phyloP scores from a whole-genome alignment of 1,140 invertebrate species.

The Dendrolimus punctatus region DNA sequence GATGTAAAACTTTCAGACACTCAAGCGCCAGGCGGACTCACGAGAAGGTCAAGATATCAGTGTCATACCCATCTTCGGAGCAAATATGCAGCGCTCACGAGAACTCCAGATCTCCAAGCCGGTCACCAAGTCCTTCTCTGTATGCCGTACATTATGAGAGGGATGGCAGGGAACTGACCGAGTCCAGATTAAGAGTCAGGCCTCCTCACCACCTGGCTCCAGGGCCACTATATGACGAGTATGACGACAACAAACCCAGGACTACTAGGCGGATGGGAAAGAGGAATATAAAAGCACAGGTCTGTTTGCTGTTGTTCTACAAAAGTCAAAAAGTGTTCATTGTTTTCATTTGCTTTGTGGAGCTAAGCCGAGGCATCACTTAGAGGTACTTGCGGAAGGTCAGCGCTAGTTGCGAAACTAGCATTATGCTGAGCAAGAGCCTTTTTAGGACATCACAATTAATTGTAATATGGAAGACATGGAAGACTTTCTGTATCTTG shows the following conservation, averaged over 20 bases:
- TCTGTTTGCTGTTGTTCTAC: conserved; percentile 11
- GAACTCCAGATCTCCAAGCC: conserved; percentile 55
- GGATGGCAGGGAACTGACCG: conserved; percentile 68
- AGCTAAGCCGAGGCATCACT: no score
- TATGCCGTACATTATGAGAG: conserved; percentile 76
- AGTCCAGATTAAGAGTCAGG: conserved; percentile 46
- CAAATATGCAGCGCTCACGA: conserved; percentile 73
- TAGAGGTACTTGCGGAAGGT: no score
- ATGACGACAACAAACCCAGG: conserved; percentile 74
- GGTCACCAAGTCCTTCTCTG: conserved; percentile 58
- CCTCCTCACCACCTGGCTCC: conserved; percentile 56
- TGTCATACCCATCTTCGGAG: conserved; percentile 86
- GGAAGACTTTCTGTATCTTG: no score
- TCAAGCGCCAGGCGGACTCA: conserved; percentile 75
- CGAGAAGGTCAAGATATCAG: conserved; percentile 86
- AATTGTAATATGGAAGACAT: no score
- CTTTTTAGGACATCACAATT: no score
- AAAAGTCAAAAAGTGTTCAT: no score
- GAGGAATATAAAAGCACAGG: conserved; percentile 87
- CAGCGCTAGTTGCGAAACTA: no score
- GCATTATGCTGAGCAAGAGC: no score
- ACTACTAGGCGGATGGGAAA: conserved; percentile 83
- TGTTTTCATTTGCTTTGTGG: no score
- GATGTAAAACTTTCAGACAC: conserved; percentile 38
- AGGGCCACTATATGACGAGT: conserved; percentile 66